Base-by-base conservation (phyloP, 1,140 invertebrate species). In the Bombus waltoni region DNA sequence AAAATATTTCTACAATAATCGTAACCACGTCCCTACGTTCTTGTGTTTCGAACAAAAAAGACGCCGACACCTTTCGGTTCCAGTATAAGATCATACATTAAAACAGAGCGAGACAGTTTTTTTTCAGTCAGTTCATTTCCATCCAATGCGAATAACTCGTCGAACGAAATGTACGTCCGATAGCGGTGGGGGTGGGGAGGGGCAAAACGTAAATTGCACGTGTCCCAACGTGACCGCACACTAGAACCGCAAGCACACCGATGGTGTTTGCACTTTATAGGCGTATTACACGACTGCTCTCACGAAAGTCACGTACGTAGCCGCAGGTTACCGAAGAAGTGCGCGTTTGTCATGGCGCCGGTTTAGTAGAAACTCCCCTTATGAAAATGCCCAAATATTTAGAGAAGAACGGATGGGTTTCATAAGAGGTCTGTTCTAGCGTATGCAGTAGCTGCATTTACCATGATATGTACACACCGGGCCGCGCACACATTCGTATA, bases 331-430 rank as follows among this genome's bases (percentile, higher is more conserved):
- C 59, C 53, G 35, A 79, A 79, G 79, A 81, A 81, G 81, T 78
- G 71, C 68, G 57, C 75, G 47, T 77, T 89, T 72, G 83, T 78
- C 86, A 82, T 70, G 68, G 83, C 10, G 15, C 40, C 35, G 11
- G 65, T 74, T 74, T 72, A 35, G 15, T 28, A 18, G 65, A 42
- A 18, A 15, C 38, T 66, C 47, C 85, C 44, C 71, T 90, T 85
- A 80, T 87, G 82, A 90, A 90, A 91, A 85, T 81, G 68, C 59
- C 85, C 79, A 90, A 90, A 91, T 90, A 89, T 91, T 87, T 90
- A 74, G 79, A 78, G 32, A 74, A 77, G 73, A 74, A 87, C 78
- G 79, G 66, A 90, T 85, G 81, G 75, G n/a, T 83, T 89, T 88
- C 83, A 71, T 84, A 77, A 86, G 76, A 68, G 72, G 47, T 81